Percentiles rank a stretch among this genome's conserved stretches.
phyloP scores from a whole-genome alignment of 2,888 invertebrate genomes.

The Vandiemenella viatica region DNA sequence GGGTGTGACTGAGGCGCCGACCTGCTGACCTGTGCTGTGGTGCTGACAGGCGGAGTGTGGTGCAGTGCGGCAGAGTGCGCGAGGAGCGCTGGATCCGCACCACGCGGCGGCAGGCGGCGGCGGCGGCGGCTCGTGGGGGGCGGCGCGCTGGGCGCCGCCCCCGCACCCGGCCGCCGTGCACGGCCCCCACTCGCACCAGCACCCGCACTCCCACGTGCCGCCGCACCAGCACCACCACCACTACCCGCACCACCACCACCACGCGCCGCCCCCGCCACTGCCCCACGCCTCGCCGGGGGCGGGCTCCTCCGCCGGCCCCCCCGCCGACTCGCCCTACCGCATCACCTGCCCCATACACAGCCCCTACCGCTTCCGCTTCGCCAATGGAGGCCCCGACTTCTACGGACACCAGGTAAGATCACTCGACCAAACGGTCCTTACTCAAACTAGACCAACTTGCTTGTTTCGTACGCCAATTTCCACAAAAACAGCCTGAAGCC shows the following conservation, averaged over 20 bases:
- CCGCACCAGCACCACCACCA: background rate
- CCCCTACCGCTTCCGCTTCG: conserved; percentile 48
- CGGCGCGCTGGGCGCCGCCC: background rate
- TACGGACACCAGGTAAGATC: conserved; percentile 24
- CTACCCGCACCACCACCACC: background rate
- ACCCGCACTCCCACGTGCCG: background rate
- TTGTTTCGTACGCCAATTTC: too few relatives aligned
- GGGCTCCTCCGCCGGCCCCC: conserved; percentile 1
- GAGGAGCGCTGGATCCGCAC: background rate
- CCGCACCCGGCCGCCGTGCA: background rate
- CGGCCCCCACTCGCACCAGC: conserved; percentile 1
- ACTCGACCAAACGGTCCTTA: too few relatives aligned
- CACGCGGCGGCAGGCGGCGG: background rate
- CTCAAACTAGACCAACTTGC: too few relatives aligned
- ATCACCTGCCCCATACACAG: conserved; percentile 58
- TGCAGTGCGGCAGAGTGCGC: background rate
- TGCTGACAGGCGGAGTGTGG: background rate
- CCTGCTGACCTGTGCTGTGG: too few relatives aligned
- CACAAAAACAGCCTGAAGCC: too few relatives aligned
- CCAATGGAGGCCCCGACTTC: conserved; percentile 36
- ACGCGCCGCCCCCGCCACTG: conserved; percentile 11
- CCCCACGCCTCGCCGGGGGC: conserved; percentile 2
- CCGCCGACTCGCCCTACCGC: conserved; percentile 21
- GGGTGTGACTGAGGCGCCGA: too few relatives aligned
- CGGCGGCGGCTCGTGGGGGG: background rate